Evolutionary conservation across 2,113 vertebrate species (phyloP).

Genomic region (Haliaeetus leucogaster): DNA sequence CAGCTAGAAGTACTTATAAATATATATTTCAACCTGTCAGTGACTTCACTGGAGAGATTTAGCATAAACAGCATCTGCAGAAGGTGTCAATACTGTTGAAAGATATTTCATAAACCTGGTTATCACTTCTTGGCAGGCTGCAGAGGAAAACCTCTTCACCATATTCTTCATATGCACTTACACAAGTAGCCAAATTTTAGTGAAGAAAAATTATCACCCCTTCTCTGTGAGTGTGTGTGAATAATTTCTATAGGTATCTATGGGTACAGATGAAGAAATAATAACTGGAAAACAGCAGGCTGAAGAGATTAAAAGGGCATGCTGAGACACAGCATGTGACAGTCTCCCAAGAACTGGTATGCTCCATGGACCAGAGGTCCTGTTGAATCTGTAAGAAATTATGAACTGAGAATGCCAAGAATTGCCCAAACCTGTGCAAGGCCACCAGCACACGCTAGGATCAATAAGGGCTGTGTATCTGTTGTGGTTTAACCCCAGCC

Average conservation of each 20-base stretch:
- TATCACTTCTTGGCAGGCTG: background rate
- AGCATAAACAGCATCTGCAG: background rate
- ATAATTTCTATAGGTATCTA: background rate
- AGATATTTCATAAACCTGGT: background rate
- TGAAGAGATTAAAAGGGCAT: background rate
- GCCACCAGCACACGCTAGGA: rapidly evolving
- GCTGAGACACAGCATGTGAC: background rate
- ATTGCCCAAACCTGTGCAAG: background rate
- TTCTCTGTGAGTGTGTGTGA: background rate
- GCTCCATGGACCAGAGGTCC: background rate
- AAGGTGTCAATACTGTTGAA: background rate
- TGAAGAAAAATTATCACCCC: background rate
- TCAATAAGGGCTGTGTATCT: background rate
- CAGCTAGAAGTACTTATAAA: background rate
- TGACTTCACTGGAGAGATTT: background rate
- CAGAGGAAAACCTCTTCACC: background rate
- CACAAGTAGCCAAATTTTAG: background rate
- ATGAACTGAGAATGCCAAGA: background rate
- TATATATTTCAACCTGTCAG: background rate
- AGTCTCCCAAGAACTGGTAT: background rate
- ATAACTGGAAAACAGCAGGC: background rate
- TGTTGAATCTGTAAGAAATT: background rate
- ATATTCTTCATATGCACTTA: background rate
- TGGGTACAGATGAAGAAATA: background rate
- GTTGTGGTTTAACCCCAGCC: no score